A percentile compares a stretch with the other conserved stretches of the same genome.
Evolutionary conservation across 37 sponge, comb jelly and placozoan genomes (phyloP).

Genomic region (Agelas oroides): DNA sequence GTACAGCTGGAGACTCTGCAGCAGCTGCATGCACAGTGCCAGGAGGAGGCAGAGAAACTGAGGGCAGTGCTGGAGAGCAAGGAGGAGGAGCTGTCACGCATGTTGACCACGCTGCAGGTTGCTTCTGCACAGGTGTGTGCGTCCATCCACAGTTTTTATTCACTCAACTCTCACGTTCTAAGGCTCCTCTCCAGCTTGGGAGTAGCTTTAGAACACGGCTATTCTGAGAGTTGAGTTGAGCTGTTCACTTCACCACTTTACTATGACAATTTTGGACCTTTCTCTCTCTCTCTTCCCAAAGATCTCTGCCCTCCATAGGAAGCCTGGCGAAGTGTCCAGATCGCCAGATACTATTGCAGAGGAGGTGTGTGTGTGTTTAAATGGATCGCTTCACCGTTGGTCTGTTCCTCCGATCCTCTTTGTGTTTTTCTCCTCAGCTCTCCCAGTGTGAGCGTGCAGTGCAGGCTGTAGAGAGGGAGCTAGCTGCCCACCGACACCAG

Average conservation of each 20-base stretch:
- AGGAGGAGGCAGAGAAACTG: conserved; percentile 23
- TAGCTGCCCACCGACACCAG: conserved; percentile 20
- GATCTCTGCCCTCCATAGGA: conserved; percentile 8
- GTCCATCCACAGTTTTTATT: conserved; percentile 2
- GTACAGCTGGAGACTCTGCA: conserved; percentile 5
- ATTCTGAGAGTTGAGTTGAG: too few relatives aligned
- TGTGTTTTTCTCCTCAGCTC: too few relatives aligned
- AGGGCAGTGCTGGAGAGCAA: conserved; percentile 3
- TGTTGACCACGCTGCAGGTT: conserved; percentile 23
- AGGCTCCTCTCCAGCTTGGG: neutral
- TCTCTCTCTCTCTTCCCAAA: too few relatives aligned
- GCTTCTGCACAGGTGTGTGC: conserved; percentile 41
- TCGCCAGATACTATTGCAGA: neutral
- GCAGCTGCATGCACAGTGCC: conserved; percentile 29
- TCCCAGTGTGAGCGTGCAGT: conserved; percentile 29
- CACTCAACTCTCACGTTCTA: neutral
- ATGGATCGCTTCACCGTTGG: too few relatives aligned
- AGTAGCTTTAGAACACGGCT: too few relatives aligned
- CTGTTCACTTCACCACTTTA: too few relatives aligned
- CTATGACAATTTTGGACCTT: neutral
- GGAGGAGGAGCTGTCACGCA: conserved; percentile 24
- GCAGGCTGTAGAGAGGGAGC: conserved; percentile 44
- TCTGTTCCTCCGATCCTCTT: too few relatives aligned
- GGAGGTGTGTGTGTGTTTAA: conserved; percentile 19
- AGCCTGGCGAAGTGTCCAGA: neutral